Evolutionary conservation across 2,888 invertebrate species (phyloP).

Genomic region (Yponomeuta malinellus): DNA sequence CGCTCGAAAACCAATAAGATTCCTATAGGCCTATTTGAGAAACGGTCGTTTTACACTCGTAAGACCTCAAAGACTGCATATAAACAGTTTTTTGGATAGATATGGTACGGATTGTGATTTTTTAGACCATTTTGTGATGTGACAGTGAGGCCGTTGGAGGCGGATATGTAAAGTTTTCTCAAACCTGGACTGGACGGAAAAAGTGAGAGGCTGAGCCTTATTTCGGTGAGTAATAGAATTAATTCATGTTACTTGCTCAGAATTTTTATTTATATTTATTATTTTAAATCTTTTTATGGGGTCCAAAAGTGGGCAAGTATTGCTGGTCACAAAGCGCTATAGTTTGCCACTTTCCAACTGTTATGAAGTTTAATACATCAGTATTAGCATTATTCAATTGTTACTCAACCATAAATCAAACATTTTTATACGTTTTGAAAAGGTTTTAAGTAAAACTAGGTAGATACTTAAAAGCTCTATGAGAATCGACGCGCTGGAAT

Average conservation of each 20-base stretch:
- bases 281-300: not conserved
- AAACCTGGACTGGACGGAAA: not conserved
- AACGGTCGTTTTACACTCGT: constrained; percentile 28
- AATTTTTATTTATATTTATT: not conserved
- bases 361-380: too few relatives aligned
- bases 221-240: not conserved
- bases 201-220: not conserved
- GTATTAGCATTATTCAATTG: too few relatives aligned
- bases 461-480: too few relatives aligned
- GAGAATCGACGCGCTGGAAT: too few relatives aligned
- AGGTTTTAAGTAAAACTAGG: too few relatives aligned
- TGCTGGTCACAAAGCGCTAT: too few relatives aligned
- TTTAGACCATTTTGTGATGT: constrained; percentile 40
- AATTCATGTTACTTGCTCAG: not conserved
- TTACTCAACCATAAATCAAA: too few relatives aligned
- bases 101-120: constrained; percentile 30
- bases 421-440: too few relatives aligned
- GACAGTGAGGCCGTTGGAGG: constrained; percentile 32
- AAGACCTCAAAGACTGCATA: constrained; percentile 34
- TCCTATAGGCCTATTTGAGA: constrained; percentile 70
- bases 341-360: too few relatives aligned
- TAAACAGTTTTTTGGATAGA: constrained; percentile 38
- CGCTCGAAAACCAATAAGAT: constrained; percentile 57
- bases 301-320: too few relatives aligned
- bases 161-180: constrained; percentile 25